phyloP scores from a whole-genome alignment of 2,113 vertebrate genomes.

The Notiomystis cincta region DNA sequence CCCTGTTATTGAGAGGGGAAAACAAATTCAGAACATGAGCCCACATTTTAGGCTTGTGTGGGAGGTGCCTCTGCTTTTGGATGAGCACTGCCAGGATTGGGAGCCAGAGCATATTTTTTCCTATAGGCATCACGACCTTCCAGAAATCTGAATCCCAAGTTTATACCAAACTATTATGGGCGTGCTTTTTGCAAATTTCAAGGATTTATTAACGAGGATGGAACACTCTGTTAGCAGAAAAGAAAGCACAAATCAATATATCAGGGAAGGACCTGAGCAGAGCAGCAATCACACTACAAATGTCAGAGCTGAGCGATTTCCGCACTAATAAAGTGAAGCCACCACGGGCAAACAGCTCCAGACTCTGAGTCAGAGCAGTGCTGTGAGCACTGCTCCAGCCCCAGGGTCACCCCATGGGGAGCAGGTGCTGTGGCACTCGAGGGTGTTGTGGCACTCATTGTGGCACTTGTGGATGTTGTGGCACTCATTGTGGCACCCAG shows the following conservation, averaged over 20 bases:
- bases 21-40: not conserved
- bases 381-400: not conserved
- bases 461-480: too few relatives aligned
- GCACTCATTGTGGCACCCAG: too few relatives aligned
- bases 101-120: not conserved
- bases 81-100: not conserved
- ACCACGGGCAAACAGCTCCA: constrained; percentile 30
- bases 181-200: constrained; percentile 18
- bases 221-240: constrained; percentile 4
- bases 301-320: constrained; percentile 27
- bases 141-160: not conserved
- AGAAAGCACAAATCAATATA: constrained; percentile 34
- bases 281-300: constrained; percentile 10
- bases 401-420: not conserved
- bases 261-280: constrained; percentile 17
- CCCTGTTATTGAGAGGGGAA: not conserved
- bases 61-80: not conserved
- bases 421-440: not conserved
- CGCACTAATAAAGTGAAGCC: not conserved
- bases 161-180: not conserved
- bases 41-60: too few relatives aligned
- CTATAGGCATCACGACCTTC: not conserved
- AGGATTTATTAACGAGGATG: not conserved
- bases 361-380: not conserved
- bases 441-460: too few relatives aligned